Percentiles rank a stretch among this genome's conserved stretches.
These are phyloP conservation scores for Oscarella lobularis DNA, from an alignment of 37 sponge, comb jelly and placozoan species.

Conservation along the genomic window DNA sequence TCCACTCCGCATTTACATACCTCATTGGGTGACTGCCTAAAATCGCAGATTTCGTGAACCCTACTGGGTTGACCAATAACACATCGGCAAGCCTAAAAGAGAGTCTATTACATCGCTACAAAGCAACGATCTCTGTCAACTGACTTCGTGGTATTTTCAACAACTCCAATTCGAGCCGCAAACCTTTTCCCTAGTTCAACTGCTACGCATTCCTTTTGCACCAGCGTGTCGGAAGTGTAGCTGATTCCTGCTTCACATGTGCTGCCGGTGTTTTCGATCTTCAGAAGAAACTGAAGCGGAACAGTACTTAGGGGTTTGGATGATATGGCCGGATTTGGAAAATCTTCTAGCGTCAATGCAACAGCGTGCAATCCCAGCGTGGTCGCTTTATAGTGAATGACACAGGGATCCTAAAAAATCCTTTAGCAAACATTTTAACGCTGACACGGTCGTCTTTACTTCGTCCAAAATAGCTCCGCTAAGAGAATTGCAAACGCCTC, in stretches of 20 bases:
- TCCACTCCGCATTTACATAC: not conserved
- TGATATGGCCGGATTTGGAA: not conserved
- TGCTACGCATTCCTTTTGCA: not conserved
- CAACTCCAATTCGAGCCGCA: not conserved
- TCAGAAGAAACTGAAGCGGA: not conserved
- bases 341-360: slow-evolving; percentile 5
- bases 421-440: no score
- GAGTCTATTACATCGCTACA: no score
- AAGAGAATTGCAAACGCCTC: not conserved
- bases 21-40: no score
- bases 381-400: not conserved
- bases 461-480: not conserved
- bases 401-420: not conserved
- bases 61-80: not conserved
- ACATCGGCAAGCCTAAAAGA: not conserved
- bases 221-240: not conserved
- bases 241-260: not conserved
- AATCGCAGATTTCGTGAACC: not conserved
- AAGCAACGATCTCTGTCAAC: no score
- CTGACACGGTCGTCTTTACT: not conserved
- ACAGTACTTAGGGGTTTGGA: not conserved
- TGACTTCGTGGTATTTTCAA: no score
- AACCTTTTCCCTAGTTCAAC: not conserved
- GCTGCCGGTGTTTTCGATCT: not conserved
- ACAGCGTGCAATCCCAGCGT: not conserved